Base-by-base conservation (phyloP, 2,888 invertebrate species). In the Papilio protenor region DNA sequence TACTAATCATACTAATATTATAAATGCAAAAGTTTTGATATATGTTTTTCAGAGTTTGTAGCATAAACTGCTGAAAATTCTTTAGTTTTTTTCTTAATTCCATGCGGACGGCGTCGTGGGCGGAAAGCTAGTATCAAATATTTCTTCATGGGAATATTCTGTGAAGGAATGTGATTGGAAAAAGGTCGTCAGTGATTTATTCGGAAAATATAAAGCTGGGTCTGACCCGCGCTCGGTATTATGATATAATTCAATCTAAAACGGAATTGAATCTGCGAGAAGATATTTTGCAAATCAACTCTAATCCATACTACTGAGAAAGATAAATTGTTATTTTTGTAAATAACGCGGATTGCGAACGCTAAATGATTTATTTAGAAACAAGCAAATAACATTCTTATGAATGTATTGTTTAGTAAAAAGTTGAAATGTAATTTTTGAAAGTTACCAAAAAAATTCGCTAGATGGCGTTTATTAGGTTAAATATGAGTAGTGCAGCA, bases 401-500 rank as follows among this genome's bases (percentile, higher is more conserved):
- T 47, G 6, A 47, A 47, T 27, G 27, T 27, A 3, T 27, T 27
- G 12, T 47, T 47, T 12, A 47, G 47, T 11, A 47, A 47, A 11
- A n/a, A n/a, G n/a, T n/a, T n/a, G n/a, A n/a, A n/a, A n/a, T n/a
- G n/a, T n/a, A n/a, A n/a, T n/a, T n/a, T n/a, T n/a, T n/a, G 8
- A 8, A 47, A 3, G 47, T 47, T 47, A n/a, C n/a, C n/a, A n/a
- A 47, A 64, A 64, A 59, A 33, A 40, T 27, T 57, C 40, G 14
- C 55, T 33, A 49, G 72, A 61, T 12, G 40, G 76, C 21, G 70
- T 40, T 64, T 66, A 77, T 77, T 55, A 55, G 12, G 11, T 40
- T 11, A 64, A 76, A 71, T 64, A 40, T 72, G 21, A 52, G 55
- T 40, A 73, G 76, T 72, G 16, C 76, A 76, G 47, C n/a, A 72